Evolutionary conservation across 2,797 vertebrate species (phyloP).

Genomic region (Bovichtus diacanthus): DNA sequence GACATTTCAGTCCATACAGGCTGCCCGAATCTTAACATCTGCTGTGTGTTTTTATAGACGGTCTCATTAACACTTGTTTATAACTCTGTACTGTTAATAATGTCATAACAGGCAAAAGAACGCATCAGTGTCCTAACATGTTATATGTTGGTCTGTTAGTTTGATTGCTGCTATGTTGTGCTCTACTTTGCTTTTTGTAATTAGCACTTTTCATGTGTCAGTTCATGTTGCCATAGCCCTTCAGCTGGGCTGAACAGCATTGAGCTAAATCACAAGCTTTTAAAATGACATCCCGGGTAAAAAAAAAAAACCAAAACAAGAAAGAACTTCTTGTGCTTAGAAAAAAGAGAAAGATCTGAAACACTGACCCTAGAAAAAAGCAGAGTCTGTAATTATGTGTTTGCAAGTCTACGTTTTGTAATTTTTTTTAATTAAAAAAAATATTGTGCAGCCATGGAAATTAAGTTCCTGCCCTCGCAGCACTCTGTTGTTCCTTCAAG

Average conservation of each 20-base stretch:
- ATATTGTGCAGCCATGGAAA: not conserved
- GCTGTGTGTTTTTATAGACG: conserved; percentile 24
- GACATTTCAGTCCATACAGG: conserved; percentile 2
- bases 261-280: not conserved
- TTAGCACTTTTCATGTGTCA: not conserved
- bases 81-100: conserved; percentile 40
- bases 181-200: not conserved
- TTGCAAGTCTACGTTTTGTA: not conserved
- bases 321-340: no score
- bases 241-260: not conserved
- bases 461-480: not conserved
- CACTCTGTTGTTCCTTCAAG: not conserved
- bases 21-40: conserved; percentile 24
- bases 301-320: not conserved
- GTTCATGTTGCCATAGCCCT: not conserved
- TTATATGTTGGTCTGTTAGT: conserved; percentile 8
- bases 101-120: conserved; percentile 22
- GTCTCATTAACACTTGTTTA: conserved; percentile 27
- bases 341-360: no score
- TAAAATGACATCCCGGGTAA: not conserved
- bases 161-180: conserved; percentile 1
- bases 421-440: not conserved
- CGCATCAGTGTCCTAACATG: not conserved
- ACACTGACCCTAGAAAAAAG: not conserved
- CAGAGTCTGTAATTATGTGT: not conserved